Evolutionary conservation across 2,888 invertebrate genomes (phyloP), one percentile per base, ranked within the genome.

Genomic region (Dascillus cervinus): DNA sequence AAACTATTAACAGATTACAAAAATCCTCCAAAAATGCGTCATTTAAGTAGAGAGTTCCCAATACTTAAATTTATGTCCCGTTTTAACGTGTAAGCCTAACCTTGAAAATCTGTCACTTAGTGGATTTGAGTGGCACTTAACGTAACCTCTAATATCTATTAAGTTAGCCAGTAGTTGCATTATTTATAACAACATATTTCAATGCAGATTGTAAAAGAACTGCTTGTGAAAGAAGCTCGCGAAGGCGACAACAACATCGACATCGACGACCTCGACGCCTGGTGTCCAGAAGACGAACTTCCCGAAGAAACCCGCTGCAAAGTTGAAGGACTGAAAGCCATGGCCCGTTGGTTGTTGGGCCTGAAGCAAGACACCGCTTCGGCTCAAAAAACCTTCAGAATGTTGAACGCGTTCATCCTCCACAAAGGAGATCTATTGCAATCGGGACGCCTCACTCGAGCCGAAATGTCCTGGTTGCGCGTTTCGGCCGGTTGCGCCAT

Each of bases 311-410:
- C 94, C 0, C 72, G 83, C 20, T 89, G 89, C 67, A 92, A 94
- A 69, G 77, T 95, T 37, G 92, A 94, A 64, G 95, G 89, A 0
- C 75, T 96, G 52, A 97, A 97, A 65, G 83, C 94, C 41, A 91
- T 97, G 84, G 94, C 94, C 0, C 78, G 96, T 25, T 96, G 96
- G 95, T 68, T 96, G 22, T 69, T 94, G 19, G 96, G 96, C 0
- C 67, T 95, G 29, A 91, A 90, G 65, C 80, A 80, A 37, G 90
- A 91, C 55, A 82, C 82, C 38, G 72, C 86, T 10, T 87, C 90
- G 0, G 91, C 90, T 0, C 87, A 88, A 65, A 91, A 91, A 64
- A 95, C 95, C 2, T 88, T 96, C 66, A 75, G 94, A 36, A 90
- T 97, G 83, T 67, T 96, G 19, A 87, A 87, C 55, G 92, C 94